A percentile compares a stretch with the other conserved stretches of the same genome.
These are phyloP conservation scores for Elmis aenea DNA, from an alignment of 2,888 invertebrate species.

Conservation along the genomic window DNA sequence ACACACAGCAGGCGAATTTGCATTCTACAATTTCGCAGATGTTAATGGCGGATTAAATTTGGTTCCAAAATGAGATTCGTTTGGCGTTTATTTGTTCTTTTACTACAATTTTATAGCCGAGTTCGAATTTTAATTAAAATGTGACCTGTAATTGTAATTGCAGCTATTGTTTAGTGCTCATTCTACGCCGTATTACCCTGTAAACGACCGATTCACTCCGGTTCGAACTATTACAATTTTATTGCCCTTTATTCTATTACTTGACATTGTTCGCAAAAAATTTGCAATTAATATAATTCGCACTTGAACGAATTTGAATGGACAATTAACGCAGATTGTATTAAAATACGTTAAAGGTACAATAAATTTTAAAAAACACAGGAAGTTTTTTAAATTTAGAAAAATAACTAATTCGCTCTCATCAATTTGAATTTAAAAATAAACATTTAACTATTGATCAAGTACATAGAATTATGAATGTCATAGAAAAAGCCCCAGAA, in stretches of 20 bases:
- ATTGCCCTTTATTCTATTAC: neutral
- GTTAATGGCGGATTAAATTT: conserved; percentile 31
- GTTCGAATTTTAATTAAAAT: conserved; percentile 28
- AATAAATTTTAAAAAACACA: too few species aligned
- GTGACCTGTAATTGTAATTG: conserved; percentile 24
- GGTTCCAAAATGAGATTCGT: conserved; percentile 30
- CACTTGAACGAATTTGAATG: too few species aligned
- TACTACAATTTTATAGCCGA: conserved; percentile 24
- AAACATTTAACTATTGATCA: too few species aligned
- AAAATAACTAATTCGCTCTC: too few species aligned
- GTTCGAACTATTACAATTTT: too few species aligned
- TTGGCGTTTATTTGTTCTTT: conserved; percentile 23
- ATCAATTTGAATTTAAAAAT: too few species aligned
- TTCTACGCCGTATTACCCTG: conserved; percentile 15
- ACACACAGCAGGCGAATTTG: conserved; percentile 24
- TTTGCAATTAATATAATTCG: too few species aligned
- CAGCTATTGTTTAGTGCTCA: conserved; percentile 19
- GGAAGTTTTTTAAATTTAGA: too few species aligned
- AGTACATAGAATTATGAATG: too few species aligned
- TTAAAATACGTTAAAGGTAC: too few species aligned
- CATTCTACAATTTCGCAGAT: conserved; percentile 29
- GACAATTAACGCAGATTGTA: too few species aligned
- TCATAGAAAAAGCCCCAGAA: too few species aligned
- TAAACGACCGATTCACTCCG: conserved; percentile 11
- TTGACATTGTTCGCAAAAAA: conserved; percentile 4